phyloP scores from a whole-genome alignment of 2,888 invertebrate species.

The Scaptomyza tumidula region DNA sequence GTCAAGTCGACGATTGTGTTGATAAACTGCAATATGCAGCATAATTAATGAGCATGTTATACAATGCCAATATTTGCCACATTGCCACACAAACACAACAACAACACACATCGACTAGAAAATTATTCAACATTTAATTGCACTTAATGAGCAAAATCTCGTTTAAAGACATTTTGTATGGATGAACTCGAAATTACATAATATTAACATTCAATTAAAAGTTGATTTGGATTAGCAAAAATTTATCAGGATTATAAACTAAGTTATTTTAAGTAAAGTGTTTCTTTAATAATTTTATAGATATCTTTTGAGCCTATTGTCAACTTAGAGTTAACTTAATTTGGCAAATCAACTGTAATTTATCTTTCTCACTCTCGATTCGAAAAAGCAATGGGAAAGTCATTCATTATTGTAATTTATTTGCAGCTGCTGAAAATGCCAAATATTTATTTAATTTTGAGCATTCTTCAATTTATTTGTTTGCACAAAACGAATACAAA shows the following conservation, averaged over 20 bases:
- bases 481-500: slow-evolving; percentile 68
- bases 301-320: background rate
- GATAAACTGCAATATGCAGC: slow-evolving; percentile 77
- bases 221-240: background rate
- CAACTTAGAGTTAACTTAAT: slow-evolving; percentile 62
- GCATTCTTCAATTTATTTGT: slow-evolving; percentile 80
- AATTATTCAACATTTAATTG: slow-evolving; percentile 64
- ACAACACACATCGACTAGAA: slow-evolving; percentile 35
- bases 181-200: background rate
- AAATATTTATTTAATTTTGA: slow-evolving; percentile 80
- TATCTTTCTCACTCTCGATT: slow-evolving; percentile 60
- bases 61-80: slow-evolving; percentile 78
- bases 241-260: background rate
- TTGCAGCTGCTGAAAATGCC: slow-evolving; percentile 73
- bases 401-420: slow-evolving; percentile 81
- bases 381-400: slow-evolving; percentile 29
- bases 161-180: slow-evolving; percentile 17
- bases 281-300: background rate
- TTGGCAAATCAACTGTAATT: slow-evolving; percentile 77
- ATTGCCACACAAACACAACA: slow-evolving; percentile 26
- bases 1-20: slow-evolving; percentile 78
- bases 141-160: slow-evolving; percentile 62
- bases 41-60: slow-evolving; percentile 78
- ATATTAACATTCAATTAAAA: background rate
- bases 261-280: background rate